Base-by-base conservation (phyloP, 2,888 invertebrate species). In the Osmoderma eremita region DNA sequence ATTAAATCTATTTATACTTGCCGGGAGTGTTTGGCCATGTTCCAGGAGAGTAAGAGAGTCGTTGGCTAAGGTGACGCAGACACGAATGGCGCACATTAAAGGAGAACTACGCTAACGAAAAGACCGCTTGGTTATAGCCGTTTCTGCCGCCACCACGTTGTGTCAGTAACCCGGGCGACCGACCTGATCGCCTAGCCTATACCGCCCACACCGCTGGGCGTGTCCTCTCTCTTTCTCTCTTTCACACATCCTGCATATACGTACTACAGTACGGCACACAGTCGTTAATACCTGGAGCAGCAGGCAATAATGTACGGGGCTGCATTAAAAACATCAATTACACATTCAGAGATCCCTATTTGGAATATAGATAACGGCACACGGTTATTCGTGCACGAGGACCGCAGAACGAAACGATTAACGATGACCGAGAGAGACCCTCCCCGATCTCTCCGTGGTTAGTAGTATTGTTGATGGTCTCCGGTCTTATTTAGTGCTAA, bases 161-260 rank as follows among this genome's bases (percentile, higher is more conserved):
- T 77, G 78, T 78, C 78, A 78, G 75, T 77, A 77, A 77, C 77
- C 78, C 76, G 77, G 73, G 70, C 75, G 75, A 75, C 74, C 75
- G 69, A 72, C 70, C 70, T 61, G 68, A 63, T 67, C 74, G 73
- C 73, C 72, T 74, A 72, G 72, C 74, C 73, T 72, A 69, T 70
- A 69, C 70, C 75, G 71, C 75, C 77, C 72, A 77, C 76, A 69
- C 74, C 72, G 70, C 72, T 75, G 77, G 78, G 78, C 77, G 77
- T 75, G 74, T 74, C 75, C 70, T n/a, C 65, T 41, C 48, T 61
- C 45, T 61, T 45, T 45, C 36, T 36, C 45, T 45, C 58, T 61
- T 42, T 30, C 45, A 22, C 69, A 73, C 72, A 72, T 70, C 68
- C 72, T 71, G 69, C 72, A 71, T 18, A 4, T n/a, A n/a, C n/a